These are phyloP conservation scores for Myotis brandtii DNA, from an alignment of 2,113 vertebrate genomes.

Conservation along the genomic window DNA sequence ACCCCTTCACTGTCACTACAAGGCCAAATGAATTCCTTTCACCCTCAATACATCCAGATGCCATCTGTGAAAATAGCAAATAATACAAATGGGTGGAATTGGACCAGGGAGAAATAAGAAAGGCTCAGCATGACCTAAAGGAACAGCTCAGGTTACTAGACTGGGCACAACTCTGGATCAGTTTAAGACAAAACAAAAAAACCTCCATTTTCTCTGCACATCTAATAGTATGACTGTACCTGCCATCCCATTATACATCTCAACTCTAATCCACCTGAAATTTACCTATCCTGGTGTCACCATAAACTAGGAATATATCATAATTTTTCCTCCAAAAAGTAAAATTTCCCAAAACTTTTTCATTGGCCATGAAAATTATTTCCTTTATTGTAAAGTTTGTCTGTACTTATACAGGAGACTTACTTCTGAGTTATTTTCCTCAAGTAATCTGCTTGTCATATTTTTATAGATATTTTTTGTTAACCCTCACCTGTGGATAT, in stretches of 20 bases:
- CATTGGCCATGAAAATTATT: background rate
- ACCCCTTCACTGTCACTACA: background rate
- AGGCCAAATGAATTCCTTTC: background rate
- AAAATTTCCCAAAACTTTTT: background rate
- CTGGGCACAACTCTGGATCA: background rate
- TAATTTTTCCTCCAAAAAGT: background rate
- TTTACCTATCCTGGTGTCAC: background rate
- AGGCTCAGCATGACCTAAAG: background rate
- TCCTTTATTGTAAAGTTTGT: slow-evolving; percentile 1
- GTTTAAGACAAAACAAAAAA: slow-evolving; percentile 13
- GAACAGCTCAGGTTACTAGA: background rate
- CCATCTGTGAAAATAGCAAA: background rate
- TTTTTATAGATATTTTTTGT: background rate
- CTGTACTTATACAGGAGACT: background rate
- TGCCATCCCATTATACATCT: background rate
- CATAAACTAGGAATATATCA: background rate
- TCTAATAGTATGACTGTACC: background rate
- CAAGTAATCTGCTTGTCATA: background rate
- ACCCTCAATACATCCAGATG: background rate
- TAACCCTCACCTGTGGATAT: too few species aligned
- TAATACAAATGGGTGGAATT: background rate
- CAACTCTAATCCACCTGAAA: background rate
- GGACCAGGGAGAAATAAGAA: background rate
- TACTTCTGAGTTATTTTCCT: background rate
- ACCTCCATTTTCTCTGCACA: background rate